Evolutionary conservation across 2,888 invertebrate species (phyloP), one percentile per base, ranked within the genome.

Genomic region (Myopa tessellatipennis): DNA sequence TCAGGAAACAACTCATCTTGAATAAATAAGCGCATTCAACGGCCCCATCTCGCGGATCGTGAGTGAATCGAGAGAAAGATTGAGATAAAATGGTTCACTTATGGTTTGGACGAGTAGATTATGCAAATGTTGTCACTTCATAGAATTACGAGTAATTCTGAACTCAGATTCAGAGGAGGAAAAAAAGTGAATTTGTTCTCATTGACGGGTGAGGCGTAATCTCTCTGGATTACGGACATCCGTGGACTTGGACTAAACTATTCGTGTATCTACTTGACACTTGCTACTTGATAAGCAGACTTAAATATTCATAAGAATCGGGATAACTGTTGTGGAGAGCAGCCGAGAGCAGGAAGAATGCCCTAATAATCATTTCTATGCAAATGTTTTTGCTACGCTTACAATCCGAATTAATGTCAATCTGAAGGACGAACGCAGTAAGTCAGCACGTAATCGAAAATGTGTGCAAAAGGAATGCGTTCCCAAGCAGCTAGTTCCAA

Each of bases 351-450:
- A 50, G 55, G 7, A 74, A 12, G 50, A 40, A 26, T 18, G 12
- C 10, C 73, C 58, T 67, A 77, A 72, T 77, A 72, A 67, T 45
- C 65, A 65, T 77, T 77, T 72, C 55, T 72, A 77, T 77, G 77
- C 72, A 77, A 77, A 77, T 77, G 18, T 58, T 38, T 5, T 10
- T 16, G 38, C 34, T 61, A 45, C 61, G 50, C 55, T 10, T 26
- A 26, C 71, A 65, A 63, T 50, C 12, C 14, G 34, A 73, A 73
- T 63, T 45, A 63, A 50, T 40, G 73, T 8, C 12, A 50, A 55
- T n/a, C 4, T 16, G 55, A 55, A 55, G 55, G 55, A 16, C 55
- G 55, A 55, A 55, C 26, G 26, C 26, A 26, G 26, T 26, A 55
- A n/a, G 5, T 14, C 55, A 26, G 26, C 26, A 26, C 26, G 26